Base-by-base conservation (phyloP, 23 tunicate genomes). In the Styela clava region DNA sequence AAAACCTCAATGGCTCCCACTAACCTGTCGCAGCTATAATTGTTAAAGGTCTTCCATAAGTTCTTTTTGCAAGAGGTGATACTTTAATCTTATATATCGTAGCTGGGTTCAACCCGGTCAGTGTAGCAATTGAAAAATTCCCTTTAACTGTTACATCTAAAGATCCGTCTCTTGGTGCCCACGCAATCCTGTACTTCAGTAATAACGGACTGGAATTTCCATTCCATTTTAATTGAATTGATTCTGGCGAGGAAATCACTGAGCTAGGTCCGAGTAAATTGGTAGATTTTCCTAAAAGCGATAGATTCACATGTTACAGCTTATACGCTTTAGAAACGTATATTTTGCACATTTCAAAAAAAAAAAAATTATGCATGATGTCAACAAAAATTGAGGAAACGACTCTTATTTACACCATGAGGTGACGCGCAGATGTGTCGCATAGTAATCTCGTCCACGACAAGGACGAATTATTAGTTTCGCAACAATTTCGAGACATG, bases 101-200 rank as follows among this genome's bases (percentile, higher is more conserved):
- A 0, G 81, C 81, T 21, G 81, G 67, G 18, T 52, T 28, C 65
- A 76, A 27, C 19, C 44, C 1, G 25, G 21, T 44, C 7, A 76
- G 52, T 16, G n/a, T 52, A 23, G 37, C n/a, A 23, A 44, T 35
- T 1, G 81, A 33, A 21, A 37, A 29, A 44, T 52, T 23, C 12
- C 37, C 65, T 52, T 76, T 24, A 0, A 24, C 37, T 0, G 31
- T 29, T 16, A 44, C 44, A 7, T 1, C 52, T 20, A 25, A 24
- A 23, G 28, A n/a, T 35, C 81, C 81, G 64, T 76, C 81, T 76
- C 31, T 36, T 18, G 81, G 81, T 18, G 37, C 65, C 81, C 81
- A 76, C 16, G 64, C 16, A 44, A 44, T 56, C n/a, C 65, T 18
- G 31, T 33, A 76, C 27, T 52, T 76, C n/a, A 27, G 21, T 52